phyloP scores from a whole-genome alignment of 1,140 invertebrate genomes.

The Helicoverpa armigera region DNA sequence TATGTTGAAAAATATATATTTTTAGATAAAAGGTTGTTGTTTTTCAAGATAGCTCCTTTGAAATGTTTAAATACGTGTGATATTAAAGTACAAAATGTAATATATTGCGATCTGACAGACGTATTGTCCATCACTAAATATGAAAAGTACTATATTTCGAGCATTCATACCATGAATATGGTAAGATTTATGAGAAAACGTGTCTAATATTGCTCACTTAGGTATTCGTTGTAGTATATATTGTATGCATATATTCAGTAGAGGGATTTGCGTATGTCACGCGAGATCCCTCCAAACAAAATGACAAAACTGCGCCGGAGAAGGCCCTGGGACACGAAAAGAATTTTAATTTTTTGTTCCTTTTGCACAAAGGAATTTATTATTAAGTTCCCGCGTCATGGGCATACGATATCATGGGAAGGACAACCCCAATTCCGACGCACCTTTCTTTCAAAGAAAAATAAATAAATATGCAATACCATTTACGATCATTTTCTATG shows the following conservation, averaged over 20 bases:
- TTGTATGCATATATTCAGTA: conserved; percentile 53
- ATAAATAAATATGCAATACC: conserved; percentile 65
- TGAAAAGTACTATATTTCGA: conserved; percentile 47
- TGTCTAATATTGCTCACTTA: conserved; percentile 60
- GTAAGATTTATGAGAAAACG: conserved; percentile 68
- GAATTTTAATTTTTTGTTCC: conserved; percentile 82
- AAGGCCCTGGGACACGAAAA: conserved; percentile 68
- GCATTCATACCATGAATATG: conserved; percentile 56
- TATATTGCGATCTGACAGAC: conserved; percentile 18
- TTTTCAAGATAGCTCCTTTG: neutral
- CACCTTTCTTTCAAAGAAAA: conserved; percentile 59
- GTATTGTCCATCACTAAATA: conserved; percentile 38
- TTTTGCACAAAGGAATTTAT: conserved; percentile 79
- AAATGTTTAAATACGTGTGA: neutral
- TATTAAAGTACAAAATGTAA: conserved; percentile 16
- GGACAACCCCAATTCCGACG: conserved; percentile 62
- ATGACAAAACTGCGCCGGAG: conserved; percentile 74
- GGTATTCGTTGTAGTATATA: conserved; percentile 60
- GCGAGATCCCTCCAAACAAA: conserved; percentile 70
- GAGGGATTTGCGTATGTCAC: conserved; percentile 73
- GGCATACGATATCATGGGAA: conserved; percentile 69
- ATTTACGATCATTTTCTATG: conserved; percentile 54
- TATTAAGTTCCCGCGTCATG: conserved; percentile 73
- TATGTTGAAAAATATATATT: neutral
- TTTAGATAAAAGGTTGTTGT: neutral